Evolutionary conservation across 2,113 vertebrate species (phyloP).

Genomic region (Chamaetylas fuelleborni): DNA sequence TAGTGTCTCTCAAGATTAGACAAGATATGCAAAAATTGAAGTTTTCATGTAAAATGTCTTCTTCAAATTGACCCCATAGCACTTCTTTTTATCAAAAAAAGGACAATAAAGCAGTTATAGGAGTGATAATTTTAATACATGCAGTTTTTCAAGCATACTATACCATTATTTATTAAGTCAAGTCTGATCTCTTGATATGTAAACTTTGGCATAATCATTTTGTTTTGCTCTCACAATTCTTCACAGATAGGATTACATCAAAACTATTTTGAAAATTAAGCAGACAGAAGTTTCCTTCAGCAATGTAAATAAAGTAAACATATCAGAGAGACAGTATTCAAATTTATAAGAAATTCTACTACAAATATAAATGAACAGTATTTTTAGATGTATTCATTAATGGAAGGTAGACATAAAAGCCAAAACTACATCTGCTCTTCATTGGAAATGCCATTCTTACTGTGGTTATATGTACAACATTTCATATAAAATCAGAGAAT

Average conservation of each 20-base stretch:
- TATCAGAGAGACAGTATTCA: not conserved
- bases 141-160: not conserved
- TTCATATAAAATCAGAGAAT: not conserved
- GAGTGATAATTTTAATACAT: not conserved
- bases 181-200: not conserved
- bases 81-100: not conserved
- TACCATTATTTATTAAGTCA: not conserved
- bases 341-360: not conserved
- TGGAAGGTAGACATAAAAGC: not conserved
- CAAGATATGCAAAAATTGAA: not conserved
- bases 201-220: not conserved
- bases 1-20: not conserved
- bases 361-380: not conserved
- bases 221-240: not conserved
- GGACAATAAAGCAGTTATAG: not conserved
- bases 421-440: not conserved
- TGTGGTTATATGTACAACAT: not conserved
- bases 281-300: slow-evolving; percentile 18
- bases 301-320: slow-evolving; percentile 12
- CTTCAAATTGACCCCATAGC: not conserved
- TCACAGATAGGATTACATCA: not conserved
- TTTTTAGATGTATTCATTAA: not conserved
- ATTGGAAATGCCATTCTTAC: not conserved
- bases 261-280: slow-evolving; percentile 10
- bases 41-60: not conserved